Percentiles rank a stretch among this genome's conserved stretches.
Conservation (phyloP, 2,797 vertebrate species). For the Xenops minutus region DNA sequence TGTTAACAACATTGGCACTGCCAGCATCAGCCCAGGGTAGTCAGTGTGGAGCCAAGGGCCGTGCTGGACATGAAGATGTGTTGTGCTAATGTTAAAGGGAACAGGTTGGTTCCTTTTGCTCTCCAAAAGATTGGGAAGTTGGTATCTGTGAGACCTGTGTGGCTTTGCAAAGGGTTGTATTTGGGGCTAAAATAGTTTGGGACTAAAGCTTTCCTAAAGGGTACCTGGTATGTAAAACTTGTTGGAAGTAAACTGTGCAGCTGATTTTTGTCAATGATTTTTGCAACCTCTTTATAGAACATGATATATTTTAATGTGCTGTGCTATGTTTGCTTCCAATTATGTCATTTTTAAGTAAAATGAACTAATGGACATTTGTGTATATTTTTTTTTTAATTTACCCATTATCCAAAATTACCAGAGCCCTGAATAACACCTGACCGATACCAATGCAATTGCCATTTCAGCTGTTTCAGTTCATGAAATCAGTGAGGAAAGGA, state of each 20-base stretch:
- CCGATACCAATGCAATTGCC: not conserved
- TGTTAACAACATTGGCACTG: not conserved
- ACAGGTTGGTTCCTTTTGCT: not conserved
- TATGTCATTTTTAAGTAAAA: not conserved
- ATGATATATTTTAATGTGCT: not conserved
- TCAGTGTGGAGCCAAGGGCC: accelerated
- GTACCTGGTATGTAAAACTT: not conserved
- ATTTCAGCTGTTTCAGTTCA: not conserved
- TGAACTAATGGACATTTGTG: accelerated
- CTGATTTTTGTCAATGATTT: not conserved
- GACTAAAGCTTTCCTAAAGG: not conserved
- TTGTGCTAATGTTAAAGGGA: not conserved
- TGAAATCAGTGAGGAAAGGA: not conserved
- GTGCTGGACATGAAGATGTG: not conserved
- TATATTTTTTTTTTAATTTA: not conserved
- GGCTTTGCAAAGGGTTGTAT: accelerated
- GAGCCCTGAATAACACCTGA: not conserved
- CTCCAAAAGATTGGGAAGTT: not conserved
- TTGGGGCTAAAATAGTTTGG: not conserved
- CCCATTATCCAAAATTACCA: not conserved
- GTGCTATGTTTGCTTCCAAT: not conserved
- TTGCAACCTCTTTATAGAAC: not conserved
- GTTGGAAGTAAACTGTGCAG: not conserved
- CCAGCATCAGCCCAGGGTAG: not conserved
- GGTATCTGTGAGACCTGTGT: not conserved